These are phyloP conservation scores for Pristionchus pacificus DNA, from an alignment of 1,140 invertebrate genomes.

Conservation along the genomic window DNA sequence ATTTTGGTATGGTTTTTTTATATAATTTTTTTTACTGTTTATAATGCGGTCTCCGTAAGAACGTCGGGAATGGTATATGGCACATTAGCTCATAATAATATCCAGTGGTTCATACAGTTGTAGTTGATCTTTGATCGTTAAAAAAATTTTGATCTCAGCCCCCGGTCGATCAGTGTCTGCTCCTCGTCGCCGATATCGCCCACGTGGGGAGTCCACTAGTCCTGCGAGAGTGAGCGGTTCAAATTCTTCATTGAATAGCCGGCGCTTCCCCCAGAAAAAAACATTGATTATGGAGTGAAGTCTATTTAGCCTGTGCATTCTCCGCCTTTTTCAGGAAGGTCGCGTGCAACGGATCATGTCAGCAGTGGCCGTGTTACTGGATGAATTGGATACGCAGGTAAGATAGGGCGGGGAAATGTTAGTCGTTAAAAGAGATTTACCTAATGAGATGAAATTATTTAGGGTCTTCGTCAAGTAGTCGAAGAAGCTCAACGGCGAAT, in stretches of 20 bases:
- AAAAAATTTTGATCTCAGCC: no score
- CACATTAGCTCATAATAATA: no score
- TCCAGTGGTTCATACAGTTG: no score
- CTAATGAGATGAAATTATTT: not conserved
- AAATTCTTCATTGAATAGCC: no score
- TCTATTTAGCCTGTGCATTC: no score
- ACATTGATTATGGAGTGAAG: not conserved
- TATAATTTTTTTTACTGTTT: no score
- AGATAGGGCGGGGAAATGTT: no score
- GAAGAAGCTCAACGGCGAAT: not conserved
- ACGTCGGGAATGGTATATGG: not conserved
- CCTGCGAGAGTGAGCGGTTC: not conserved
- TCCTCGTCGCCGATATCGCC: not conserved
- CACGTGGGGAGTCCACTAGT: not conserved
- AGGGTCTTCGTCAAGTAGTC: not conserved
- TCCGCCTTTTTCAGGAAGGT: not conserved
- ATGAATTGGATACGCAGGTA: not conserved
- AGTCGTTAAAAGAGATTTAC: not conserved
- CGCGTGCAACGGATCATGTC: not conserved
- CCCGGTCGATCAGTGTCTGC: not conserved
- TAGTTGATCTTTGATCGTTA: no score
- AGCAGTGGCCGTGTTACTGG: not conserved
- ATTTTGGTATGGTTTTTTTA: not conserved
- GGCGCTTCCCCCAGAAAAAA: not conserved
- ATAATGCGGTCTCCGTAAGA: not conserved